Base-by-base conservation (phyloP, 2,113 vertebrate species). In the Crotophaga sulcirostris region DNA sequence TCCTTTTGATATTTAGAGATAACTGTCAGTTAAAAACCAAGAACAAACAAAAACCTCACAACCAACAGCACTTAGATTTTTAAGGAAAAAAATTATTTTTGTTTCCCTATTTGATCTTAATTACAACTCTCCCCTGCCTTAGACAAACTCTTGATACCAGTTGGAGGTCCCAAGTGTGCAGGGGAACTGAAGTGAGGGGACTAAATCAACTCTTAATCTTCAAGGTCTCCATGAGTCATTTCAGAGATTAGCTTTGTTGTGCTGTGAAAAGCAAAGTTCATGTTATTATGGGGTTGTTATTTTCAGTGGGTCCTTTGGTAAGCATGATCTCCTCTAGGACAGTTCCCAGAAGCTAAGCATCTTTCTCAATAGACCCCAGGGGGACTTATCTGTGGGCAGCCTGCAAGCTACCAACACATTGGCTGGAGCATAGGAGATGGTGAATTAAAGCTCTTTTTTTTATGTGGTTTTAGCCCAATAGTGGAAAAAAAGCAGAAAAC, bases 291-390 rank as follows among this genome's bases (percentile, higher is more conserved):
- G 0, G 9, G 34, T 5, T 63, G 34, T n/a, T n/a, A n/a, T n/a
- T n/a, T n/a, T n/a, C n/a, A 74, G 8, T 16, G 23, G 31, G 5
- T 80, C 28, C 20, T 79, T 82, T 79, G 54, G 36, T 88, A 80
- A 64, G 3, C 3, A 9, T 7, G 7, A 0, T 17, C 6, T 72
- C 6, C 16, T 63, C 34, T 49, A 60, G 9, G 18, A 9, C 7
- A 42, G 5, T 31, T 75, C 40, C 33, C 25, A 76, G 26, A 88
- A 88, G 16, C 42, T 40, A 68, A 79, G 3, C 17, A 18, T 13
- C 23, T 79, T 64, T 69, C 56, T 34, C 7, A 2, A 18, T 16
- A 56, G 13, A 60, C 13, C n/a, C 5, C 36, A 83, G 21, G 33
- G 12, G 82, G 1, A 67, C 13, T n/a, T 10, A 38, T 28, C 49